Evolutionary conservation across 2,888 invertebrate genomes (phyloP), one percentile per base, ranked within the genome.

Genomic region (Drosophila melanosoma): DNA sequence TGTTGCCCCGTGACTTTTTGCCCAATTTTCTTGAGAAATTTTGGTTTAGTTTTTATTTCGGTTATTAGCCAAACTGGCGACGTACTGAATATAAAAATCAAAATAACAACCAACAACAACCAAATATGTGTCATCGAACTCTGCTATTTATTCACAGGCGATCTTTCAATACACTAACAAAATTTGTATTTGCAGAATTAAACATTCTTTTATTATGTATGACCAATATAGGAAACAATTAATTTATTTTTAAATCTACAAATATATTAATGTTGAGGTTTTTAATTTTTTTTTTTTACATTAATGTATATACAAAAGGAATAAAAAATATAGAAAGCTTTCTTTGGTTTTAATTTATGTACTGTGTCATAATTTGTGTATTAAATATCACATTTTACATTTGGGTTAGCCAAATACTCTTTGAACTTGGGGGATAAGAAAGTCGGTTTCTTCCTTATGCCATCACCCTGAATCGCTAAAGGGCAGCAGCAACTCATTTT

Each of bases 1-100:
- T 49, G 42, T 48, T 67, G 59, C 32, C 71, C 61, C 52, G 60
- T 56, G 58, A 48, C 68, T 32, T 32, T 65, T 63, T 49, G 52
- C 53, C 59, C 66, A 51, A 56, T 63, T 68, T 58, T 38, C 35
- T 70, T 70, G 51, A 69, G 66, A 82, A 71, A 69, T 71, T 79
- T 69, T 54, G 65, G 49, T 61, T 74, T 61, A 45, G 74, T 69
- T 81, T 79, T 81, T 81, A 82, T 83, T 56, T 83, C 64, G 65
- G 70, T 82, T 81, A 82, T 83, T 82, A 81, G 82, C 84, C 82
- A 82, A 77, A 65, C 75, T 74, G 82, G 82, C 84, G 82, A 72
- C 83, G 62, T 33, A 68, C 64, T 56, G 72, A 67, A 82, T 77
- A 80, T 71, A 80, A 82, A 69, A 77, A 69, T 59, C 61, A 64